Evolutionary conservation across 2,888 invertebrate species (phyloP), one percentile per base, ranked within the genome.

Genomic region (Matsumyia berberina): DNA sequence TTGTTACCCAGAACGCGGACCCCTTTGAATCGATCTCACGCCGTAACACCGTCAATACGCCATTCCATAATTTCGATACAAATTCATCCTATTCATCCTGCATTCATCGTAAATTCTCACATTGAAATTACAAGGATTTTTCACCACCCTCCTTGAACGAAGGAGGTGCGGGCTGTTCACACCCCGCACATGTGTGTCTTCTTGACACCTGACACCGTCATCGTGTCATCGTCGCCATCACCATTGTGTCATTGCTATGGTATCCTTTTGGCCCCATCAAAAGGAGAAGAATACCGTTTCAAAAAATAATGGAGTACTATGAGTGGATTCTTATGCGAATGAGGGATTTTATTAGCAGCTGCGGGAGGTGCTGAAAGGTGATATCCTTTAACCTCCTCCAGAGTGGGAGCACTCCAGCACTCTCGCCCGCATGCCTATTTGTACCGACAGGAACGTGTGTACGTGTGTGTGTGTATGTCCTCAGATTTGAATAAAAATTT

Each of bases 401-500:
- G 24, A 24, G 24, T 24, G 24, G 37, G 42, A 66, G 49, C 44
- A 42, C 33, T 17, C 15, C 67, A 33, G 19, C 62, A 60, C 39
- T 29, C 12, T 49, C 46, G 53, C 42, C 46, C 37, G 64, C 46
- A 82, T 72, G 67, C 67, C 62, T 78, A 83, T 78, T 73, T 60
- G 67, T 73, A 83, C 60, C 73, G 83, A 82, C 53, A 62, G 35
- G 78, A 69, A 73, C 78, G 73, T 83, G 78, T 76, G 73, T 24
- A 73, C 78, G 73, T 83, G 78, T 76, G 73, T 24, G 24, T 24
- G 24, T 3, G 24, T 24, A 73, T 76, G 73, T 83, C 67, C 72
- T 78, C 69, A 80, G 74, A 74, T 85, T 80, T 85, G 85, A 85
- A 79, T 85, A 76, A 85, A 85, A 85, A 79, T 85, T 69, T 80